Base-by-base conservation (phyloP, 2,113 vertebrate genomes). In the Pavo muticus region DNA sequence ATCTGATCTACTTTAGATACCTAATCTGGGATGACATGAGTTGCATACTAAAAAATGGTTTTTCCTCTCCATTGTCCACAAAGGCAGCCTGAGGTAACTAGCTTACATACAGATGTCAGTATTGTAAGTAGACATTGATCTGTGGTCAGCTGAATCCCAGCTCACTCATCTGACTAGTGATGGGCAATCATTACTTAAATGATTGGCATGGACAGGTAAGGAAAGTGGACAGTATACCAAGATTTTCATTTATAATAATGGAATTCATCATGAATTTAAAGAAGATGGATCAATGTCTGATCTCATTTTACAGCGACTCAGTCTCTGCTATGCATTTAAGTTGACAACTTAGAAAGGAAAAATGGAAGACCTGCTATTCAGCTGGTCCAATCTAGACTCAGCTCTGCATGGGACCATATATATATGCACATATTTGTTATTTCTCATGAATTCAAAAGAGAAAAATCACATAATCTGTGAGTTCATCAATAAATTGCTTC, bases 261-360 rank as follows among this genome's bases (percentile, higher is more conserved):
- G 37, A 92, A 83, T 73, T 63, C 82, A 68, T 47, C 83, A 94
- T 44, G 8, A 79, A 94, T 90, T 75, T 88, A 78, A 90, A 54
- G 65, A 87, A 80, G 32, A 48, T 19, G 35, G 68, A 76, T 71
- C 30, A 60, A 73, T 81, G 65, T 32, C 48, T 88, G 23, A 37
- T 61, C 8, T 81, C 9, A 52, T 83, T 87, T 91, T 65, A 60
- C 35, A 77, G 24, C 50, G 50, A 71, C 10, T 89, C 11, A 67
- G 54, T 61, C 59, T 27, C 40, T 73, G 19, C 12, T 67, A 47
- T 2, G 2, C 2, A 63, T 32, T 57, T 20, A 48, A 76, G 10
- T 18, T 94, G 50, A 25, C 17, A 83, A n/a, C 3, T 19, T 37
- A 54, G 52, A 85, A 91, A 82, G 21, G 19, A 32, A 88, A 92